Percentiles rank a stretch among this genome's conserved stretches.
Conservation (phyloP, 2,797 vertebrate species). For the Malurus splendens region DNA sequence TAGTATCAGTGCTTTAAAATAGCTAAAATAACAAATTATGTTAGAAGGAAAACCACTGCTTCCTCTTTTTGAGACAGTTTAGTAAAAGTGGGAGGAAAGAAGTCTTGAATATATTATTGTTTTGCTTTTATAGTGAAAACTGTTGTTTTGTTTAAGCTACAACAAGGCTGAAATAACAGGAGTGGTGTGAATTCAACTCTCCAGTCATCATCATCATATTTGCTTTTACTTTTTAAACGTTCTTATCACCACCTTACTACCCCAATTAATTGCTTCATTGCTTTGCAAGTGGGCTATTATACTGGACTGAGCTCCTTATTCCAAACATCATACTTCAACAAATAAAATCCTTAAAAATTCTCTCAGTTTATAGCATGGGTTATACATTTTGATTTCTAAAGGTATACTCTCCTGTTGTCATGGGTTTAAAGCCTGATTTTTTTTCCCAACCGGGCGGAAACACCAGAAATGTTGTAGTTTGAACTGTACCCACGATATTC, state of each 20-base stretch:
- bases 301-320: background rate
- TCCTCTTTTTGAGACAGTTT: background rate
- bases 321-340: background rate
- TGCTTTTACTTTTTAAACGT: constrained; percentile 7
- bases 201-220: background rate
- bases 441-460: no score
- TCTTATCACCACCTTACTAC: background rate
- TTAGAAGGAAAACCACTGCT: background rate
- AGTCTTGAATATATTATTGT: background rate
- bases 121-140: background rate
- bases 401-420: background rate
- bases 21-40: background rate
- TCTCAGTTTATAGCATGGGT: background rate
- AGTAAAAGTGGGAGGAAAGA: background rate
- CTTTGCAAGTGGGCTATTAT: background rate
- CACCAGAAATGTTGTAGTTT: no score
- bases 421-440: no score
- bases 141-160: background rate
- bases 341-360: background rate
- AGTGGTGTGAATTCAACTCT: background rate
- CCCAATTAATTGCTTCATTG: background rate
- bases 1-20: background rate
- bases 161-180: background rate
- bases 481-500: no score
- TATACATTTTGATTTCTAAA: background rate